phyloP scores from a whole-genome alignment of 2,113 vertebrate species.

The Ailuropoda melanoleuca region DNA sequence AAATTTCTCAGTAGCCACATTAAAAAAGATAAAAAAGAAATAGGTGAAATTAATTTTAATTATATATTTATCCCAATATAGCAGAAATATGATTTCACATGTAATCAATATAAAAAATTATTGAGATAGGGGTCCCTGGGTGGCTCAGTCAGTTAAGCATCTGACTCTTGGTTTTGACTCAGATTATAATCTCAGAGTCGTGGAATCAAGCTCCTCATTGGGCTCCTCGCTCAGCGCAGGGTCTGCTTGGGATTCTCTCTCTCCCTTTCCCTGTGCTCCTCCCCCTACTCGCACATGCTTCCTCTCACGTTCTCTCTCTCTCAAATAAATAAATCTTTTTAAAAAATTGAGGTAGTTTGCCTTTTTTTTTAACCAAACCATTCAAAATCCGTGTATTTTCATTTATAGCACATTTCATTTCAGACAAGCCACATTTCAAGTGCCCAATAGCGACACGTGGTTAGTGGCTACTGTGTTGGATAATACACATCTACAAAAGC shows the following conservation, averaged over 20 bases:
- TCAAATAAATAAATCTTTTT: neutral
- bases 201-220: neutral
- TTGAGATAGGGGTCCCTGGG: neutral
- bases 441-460: neutral
- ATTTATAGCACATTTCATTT: neutral
- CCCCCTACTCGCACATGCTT: neutral
- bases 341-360: neutral
- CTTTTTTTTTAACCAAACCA: neutral
- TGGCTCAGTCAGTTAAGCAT: neutral
- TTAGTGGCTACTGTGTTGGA: neutral
- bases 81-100: slow-evolving; percentile 36
- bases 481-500: neutral
- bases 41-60: neutral
- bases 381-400: slow-evolving; percentile 27
- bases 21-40: slow-evolving; percentile 6
- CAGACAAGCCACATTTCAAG: neutral
- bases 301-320: neutral
- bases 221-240: neutral
- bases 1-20: neutral
- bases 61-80: neutral
- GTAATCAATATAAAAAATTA: slow-evolving; percentile 18
- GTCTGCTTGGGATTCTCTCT: neutral
- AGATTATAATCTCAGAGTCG: neutral
- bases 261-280: neutral
- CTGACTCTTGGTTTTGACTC: neutral